Evolutionary conservation across 2,797 vertebrate species (phyloP), one percentile per base, ranked within the genome.

Genomic region (Pteropus rufus): DNA sequence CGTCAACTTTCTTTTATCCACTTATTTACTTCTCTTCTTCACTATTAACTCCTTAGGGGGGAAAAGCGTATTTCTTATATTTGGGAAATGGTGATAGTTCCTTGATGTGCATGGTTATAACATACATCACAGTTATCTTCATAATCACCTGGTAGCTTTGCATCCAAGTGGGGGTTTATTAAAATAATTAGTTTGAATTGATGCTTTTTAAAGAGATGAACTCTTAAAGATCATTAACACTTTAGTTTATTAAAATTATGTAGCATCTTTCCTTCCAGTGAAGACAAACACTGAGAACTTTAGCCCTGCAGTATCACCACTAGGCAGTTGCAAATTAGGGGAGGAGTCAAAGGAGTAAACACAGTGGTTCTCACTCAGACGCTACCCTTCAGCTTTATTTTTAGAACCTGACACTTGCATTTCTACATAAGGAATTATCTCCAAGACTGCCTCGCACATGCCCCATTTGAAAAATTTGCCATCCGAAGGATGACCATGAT

Each of bases 171-270:
- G 76, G 52, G 60, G 44, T 90, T 88, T 95, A 81, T 87, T 69
- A 76, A 92, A 96, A 83, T 87, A 77, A 95, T 94, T 92, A 86
- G 93, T 93, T 49, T 94, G 77, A 95, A 89, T 87, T 82, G 86
- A 89, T 84, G 44, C 85, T 96, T 96, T 75, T 87, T 89, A 82
- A 93, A 88, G 83, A 93, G 34, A 41, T 93, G 58, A 79, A 44
- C 60, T 95, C 75, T 73, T 86, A 72, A 54, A 80, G 18, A 36
- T 91, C 67, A 49, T 82, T 89, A 87, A 73, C n/a, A 62, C 29
- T 92, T 85, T 94, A 95, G 92, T 96, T 96, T 95, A 90, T 87
- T 84, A 82, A 52, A 44, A 39, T 92, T 86, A 64, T 24, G 15
- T 24, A 93, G 26, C n/a, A 14, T 83, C 60, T 91, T 91, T 88